Conservation (phyloP, 1,140 invertebrate genomes). For the Ephestia elutella region DNA sequence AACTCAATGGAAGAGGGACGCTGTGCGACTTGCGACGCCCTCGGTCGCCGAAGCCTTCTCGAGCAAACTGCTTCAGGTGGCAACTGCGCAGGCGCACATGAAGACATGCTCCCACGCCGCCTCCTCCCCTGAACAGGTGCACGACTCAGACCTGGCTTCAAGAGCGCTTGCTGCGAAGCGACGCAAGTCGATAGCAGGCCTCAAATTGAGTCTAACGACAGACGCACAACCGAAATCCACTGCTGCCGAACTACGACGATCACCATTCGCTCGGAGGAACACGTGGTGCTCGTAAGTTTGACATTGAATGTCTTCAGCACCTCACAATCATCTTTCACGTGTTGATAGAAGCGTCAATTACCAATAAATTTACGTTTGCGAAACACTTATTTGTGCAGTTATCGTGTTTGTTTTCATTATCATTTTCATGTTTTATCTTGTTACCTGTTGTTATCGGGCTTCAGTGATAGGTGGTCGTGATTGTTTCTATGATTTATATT, state of each 20-base stretch:
- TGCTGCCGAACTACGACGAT: conserved; percentile 37
- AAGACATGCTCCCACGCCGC: conserved; percentile 50
- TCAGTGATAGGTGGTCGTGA: conserved; percentile 21
- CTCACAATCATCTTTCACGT: not conserved
- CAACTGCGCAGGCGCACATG: conserved; percentile 67
- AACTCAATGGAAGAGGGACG: conserved; percentile 63
- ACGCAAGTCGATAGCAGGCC: conserved; percentile 61
- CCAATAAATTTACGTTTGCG: conserved; percentile 7
- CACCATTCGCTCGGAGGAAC: conserved; percentile 59
- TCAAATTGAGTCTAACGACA: conserved; percentile 52
- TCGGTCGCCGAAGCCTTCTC: conserved; percentile 60
- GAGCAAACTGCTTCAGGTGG: conserved; percentile 64
- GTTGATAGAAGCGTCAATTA: not conserved
- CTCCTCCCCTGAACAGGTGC: conserved; percentile 39
- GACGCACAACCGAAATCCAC: conserved; percentile 42
- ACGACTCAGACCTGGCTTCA: conserved; percentile 53
- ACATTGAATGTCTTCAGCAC: conserved; percentile 1
- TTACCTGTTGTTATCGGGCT: conserved; percentile 28
- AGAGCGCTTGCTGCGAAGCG: conserved; percentile 64
- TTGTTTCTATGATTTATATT: conserved; percentile 27
- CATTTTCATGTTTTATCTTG: conserved; percentile 32
- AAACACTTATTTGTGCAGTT: conserved; percentile 18
- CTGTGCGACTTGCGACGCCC: conserved; percentile 65
- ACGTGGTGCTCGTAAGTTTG: conserved; percentile 72
- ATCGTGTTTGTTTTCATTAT: conserved; percentile 27